Evolutionary conservation across 2,113 vertebrate species (phyloP), one percentile per base, ranked within the genome.

Genomic region (Brienomyrus longianalis): DNA sequence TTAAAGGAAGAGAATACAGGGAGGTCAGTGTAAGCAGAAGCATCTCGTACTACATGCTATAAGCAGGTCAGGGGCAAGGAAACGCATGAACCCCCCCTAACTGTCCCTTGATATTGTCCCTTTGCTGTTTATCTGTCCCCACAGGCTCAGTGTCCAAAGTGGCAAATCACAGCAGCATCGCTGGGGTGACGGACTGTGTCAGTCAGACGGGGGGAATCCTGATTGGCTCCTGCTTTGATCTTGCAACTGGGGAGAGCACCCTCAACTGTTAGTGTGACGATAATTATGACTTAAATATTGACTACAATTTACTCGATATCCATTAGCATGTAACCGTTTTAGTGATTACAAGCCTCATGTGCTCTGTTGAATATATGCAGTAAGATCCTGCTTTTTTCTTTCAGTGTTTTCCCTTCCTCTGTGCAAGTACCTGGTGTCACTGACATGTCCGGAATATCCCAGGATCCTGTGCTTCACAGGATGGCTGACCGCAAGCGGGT

Each of bases 101-200:
- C 19, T 45, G 83, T 84, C 17, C 80, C 15, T 3, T 43, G 13
- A 35, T 45, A 43, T 35, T 83, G 5, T 83, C 5, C 5, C 19
- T 19, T 80, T 56, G 86, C 35, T 95, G 91, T 93, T 92, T 88
- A 90, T 84, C 92, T 94, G 92, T 92, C 45, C 47, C 88, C 88
- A 91, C 91, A 97, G 96, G 96, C 87, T 88, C 86, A 13, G 92
- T 95, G 90, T 95, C 94, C 92, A 94, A 92, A 87, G 90, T 97
- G 93, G 94, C 95, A 94, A 97, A 97, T 96, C 96, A 96, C 95
- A 95, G 94, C 93, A 95, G 93, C 89, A 91, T 94, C 91, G 91
- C 94, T 0, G 96, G 96, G 47, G 94, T 96, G 92, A 96, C 96
- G 88, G 96, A 97, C 91, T 96, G 96, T 90, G 93, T 96, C 86